Evolutionary conservation across 2,797 vertebrate genomes (phyloP).

Genomic region (Trichosurus vulpecula): DNA sequence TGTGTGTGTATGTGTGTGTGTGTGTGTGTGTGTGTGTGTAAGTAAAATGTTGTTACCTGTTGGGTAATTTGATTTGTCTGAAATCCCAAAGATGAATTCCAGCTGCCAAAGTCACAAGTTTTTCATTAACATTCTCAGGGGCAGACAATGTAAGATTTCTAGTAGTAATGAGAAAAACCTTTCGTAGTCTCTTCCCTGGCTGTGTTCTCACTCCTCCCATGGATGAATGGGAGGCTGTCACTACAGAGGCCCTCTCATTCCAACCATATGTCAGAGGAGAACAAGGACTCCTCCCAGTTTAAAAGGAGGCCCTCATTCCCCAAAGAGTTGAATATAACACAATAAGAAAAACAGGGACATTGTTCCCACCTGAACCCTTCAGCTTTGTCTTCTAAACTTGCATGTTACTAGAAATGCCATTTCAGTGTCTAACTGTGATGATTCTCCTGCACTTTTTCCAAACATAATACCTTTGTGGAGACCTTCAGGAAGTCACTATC

Average conservation of each 20-base stretch:
- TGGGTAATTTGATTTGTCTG: conserved; percentile 18
- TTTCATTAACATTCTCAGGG: conserved; percentile 53
- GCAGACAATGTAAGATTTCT: conserved; percentile 65
- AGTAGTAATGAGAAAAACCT: conserved; percentile 61
- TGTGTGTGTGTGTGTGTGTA: neutral
- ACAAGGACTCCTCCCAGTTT: neutral
- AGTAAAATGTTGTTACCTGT: conserved; percentile 51
- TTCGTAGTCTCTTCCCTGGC: neutral
- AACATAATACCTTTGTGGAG: conserved; percentile 21
- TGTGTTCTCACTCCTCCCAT: conserved; percentile 23
- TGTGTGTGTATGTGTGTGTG: neutral
- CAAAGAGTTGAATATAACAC: neutral
- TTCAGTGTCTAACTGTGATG: neutral
- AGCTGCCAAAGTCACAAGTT: conserved; percentile 45
- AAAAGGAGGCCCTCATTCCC: conserved; percentile 16
- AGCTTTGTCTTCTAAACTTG: conserved; percentile 27
- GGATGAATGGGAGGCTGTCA: conserved; percentile 8
- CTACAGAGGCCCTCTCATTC: conserved; percentile 38
- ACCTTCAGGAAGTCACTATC: conserved; percentile 10
- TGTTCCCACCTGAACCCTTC: conserved; percentile 8
- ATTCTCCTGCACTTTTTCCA: neutral
- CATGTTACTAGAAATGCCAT: neutral
- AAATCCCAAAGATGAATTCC: conserved; percentile 53
- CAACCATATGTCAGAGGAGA: conserved; percentile 39
- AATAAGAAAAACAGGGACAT: conserved; percentile 3